A percentile compares a stretch with the other conserved stretches of the same genome.
Conservation (phyloP, 1,140 invertebrate genomes). For the Drosophila tsacasi region DNA sequence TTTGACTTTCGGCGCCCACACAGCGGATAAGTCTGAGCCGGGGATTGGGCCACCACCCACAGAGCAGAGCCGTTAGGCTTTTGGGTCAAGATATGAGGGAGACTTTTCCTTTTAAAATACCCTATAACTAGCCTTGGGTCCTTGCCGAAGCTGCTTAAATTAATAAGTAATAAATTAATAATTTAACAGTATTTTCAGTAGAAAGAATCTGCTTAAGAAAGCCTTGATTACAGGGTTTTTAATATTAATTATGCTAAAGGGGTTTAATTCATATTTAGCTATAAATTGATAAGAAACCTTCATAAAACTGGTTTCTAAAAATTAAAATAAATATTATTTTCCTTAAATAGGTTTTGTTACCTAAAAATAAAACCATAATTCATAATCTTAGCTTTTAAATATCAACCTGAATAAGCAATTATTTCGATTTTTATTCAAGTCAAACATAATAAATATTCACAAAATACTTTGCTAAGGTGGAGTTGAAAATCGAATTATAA, state of each 20-base stretch:
- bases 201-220: background rate
- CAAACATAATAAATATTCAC: background rate
- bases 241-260: background rate
- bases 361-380: background rate
- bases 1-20: conserved; percentile 57
- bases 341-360: background rate
- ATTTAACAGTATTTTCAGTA: background rate
- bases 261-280: background rate
- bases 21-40: conserved; percentile 27
- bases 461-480: background rate
- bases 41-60: conserved; percentile 53
- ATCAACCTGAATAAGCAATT: background rate
- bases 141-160: background rate
- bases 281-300: background rate
- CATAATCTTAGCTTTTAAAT: background rate
- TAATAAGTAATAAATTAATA: background rate
- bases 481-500: background rate
- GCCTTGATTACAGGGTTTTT: background rate
- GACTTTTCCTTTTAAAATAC: conserved; percentile 63
- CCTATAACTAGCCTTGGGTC: background rate
- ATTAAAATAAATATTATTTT: background rate
- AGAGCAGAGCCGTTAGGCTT: conserved; percentile 33
- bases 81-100: conserved; percentile 53
- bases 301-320: background rate
- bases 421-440: background rate